Base-by-base conservation (phyloP, 2,113 vertebrate genomes). In the Bufo gargarizans region DNA sequence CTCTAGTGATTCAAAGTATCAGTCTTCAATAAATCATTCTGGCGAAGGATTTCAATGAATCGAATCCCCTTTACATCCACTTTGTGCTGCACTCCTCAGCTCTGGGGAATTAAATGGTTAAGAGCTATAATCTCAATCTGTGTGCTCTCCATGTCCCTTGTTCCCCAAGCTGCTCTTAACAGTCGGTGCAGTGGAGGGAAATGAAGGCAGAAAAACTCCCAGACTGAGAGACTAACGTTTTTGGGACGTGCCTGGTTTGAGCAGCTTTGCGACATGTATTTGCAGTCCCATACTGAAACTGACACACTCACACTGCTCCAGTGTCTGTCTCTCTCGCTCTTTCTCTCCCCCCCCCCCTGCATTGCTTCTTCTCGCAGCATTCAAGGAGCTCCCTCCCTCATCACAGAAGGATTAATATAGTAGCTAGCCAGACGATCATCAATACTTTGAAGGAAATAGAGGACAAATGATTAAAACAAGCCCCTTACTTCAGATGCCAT, bases 351-450 rank as follows among this genome's bases (percentile, higher is more conserved):
- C 88, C 6, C 77, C 2, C 50, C 77, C 0, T 84, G 4, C 45
- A 6, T 90, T 83, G 59, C 50, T 88, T 33, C 56, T 76, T 61
- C 69, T 77, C 80, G 50, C 87, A 83, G 63, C 87, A 76, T 77
- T 50, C 69, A 83, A 19, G 55, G 14, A 84, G 7, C 82, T 76
- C 76, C 20, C 84, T 59, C 89, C 56, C 77, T 77, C 71, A 20
- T 47, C 87, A 83, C 45, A 33, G 71, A 63, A 83, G 71, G 69
- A 88, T 83, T 74, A 77, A 33, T 83, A 78, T 53, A 59, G 49
- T 61, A 90, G 85, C 93, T 88, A 91, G 93, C 94, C 89, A 91
- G 86, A 93, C 76, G 90, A 92, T 92, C 90, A 47, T 90, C 87
- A 89, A 92, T 89, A 91, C 93, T 93, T 90, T 87, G 90, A 88